phyloP scores from a whole-genome alignment of 2,797 vertebrate genomes.

The Macropodus opercularis region DNA sequence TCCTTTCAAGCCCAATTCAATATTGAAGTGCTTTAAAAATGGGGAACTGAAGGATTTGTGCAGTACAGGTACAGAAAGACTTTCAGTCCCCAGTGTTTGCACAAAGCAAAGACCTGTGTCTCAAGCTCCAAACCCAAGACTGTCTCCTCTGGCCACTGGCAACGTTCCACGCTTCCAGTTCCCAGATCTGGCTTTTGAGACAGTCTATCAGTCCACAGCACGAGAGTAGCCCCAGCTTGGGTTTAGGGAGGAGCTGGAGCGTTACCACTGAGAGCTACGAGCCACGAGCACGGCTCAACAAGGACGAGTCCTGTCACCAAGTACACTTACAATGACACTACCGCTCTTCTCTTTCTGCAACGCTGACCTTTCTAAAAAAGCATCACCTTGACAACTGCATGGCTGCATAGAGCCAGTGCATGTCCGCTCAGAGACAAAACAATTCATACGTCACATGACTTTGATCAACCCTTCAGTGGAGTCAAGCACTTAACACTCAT shows the following conservation, averaged over 20 bases:
- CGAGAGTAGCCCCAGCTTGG: no score
- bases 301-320: no score
- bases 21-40: background rate
- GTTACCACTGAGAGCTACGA: no score
- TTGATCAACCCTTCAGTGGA: background rate
- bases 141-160: no score
- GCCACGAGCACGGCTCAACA: no score
- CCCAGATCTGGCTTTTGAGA: no score
- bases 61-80: background rate
- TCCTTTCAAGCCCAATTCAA: background rate
- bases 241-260: no score
- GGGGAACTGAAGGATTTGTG: background rate
- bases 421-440: no score
- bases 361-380: background rate
- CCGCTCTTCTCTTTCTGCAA: background rate
- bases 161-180: background rate
- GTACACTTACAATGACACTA: background rate
- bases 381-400: no score
- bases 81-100: background rate
- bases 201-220: no score
- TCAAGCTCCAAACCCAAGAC: background rate
- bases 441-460: background rate
- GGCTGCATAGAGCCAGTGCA: no score
- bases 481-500: slow-evolving; percentile 3
- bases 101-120: background rate